phyloP scores from a whole-genome alignment of 2,113 vertebrate genomes.

The Peromyscus maniculatus region DNA sequence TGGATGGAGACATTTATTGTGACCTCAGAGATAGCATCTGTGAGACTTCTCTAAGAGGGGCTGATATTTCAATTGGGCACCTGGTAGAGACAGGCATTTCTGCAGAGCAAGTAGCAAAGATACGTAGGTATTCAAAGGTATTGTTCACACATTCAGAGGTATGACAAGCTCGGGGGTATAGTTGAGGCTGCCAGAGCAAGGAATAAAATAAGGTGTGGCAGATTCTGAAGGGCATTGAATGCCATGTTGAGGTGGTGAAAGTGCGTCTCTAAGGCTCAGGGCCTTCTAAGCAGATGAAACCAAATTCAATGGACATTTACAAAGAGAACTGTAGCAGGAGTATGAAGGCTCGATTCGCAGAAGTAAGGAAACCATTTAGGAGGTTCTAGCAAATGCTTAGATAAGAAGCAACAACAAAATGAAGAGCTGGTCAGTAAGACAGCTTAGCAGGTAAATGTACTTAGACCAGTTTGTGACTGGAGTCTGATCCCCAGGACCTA shows the following conservation, averaged over 20 bases:
- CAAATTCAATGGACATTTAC: constrained; percentile 29
- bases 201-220: not conserved
- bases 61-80: constrained; percentile 41
- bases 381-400: constrained; percentile 1
- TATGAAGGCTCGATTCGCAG: not conserved
- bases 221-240: not conserved
- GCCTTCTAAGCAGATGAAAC: constrained; percentile 34
- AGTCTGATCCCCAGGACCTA: not conserved
- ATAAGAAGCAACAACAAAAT: not conserved
- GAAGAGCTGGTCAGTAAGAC: not conserved
- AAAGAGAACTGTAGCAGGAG: not conserved
- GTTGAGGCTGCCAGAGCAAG: not conserved
- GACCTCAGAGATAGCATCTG: not conserved
- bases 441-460: too few relatives aligned
- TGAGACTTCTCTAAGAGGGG: not conserved
- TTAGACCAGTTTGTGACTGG: not conserved
- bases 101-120: not conserved
- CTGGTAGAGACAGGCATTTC: constrained; percentile 11
- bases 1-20: constrained; percentile 44
- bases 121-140: not conserved
- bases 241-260: not conserved
- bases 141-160: constrained; percentile 1
- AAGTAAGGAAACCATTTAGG: constrained; percentile 37
- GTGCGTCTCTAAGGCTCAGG: not conserved
- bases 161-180: not conserved